phyloP scores from a whole-genome alignment of 2,113 vertebrate species.

The Strigops habroptila region DNA sequence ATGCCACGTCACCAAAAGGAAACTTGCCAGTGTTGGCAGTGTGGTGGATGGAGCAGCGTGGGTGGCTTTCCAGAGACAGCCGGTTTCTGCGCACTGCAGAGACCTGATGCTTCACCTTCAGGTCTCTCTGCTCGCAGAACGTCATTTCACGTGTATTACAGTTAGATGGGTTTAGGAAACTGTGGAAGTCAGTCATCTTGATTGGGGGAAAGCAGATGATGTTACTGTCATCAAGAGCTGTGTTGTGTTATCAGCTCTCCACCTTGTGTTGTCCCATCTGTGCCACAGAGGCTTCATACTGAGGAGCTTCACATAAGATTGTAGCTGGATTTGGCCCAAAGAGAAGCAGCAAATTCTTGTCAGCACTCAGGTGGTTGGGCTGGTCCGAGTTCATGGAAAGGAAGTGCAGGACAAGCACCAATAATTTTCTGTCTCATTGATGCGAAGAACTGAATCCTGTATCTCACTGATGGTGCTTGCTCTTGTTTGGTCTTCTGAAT shows the following conservation, averaged over 20 bases:
- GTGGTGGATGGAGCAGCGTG: not conserved
- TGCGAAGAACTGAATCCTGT: not conserved
- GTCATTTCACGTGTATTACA: not conserved
- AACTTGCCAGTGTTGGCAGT: fast-evolving
- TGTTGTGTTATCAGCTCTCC: not conserved
- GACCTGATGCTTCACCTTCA: fast-evolving
- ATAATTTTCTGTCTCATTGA: not conserved
- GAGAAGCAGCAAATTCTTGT: not conserved
- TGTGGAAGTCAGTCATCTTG: not conserved
- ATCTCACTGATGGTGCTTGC: not conserved
- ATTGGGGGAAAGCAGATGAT: not conserved
- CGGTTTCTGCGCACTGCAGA: not conserved
- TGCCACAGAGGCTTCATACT: not conserved
- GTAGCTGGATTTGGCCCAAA: not conserved
- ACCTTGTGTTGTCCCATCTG: fast-evolving
- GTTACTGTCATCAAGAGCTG: fast-evolving
- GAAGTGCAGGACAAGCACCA: not conserved
- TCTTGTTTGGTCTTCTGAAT: not conserved
- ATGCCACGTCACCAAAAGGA: fast-evolving
- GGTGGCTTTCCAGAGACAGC: not conserved
- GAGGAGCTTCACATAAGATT: not conserved
- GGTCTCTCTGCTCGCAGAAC: not conserved
- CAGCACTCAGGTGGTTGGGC: not conserved
- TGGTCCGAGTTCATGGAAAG: fast-evolving
- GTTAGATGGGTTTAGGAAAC: not conserved